Conservation (phyloP, 1,140 invertebrate genomes). For the Cardiocondyla obscurior region DNA sequence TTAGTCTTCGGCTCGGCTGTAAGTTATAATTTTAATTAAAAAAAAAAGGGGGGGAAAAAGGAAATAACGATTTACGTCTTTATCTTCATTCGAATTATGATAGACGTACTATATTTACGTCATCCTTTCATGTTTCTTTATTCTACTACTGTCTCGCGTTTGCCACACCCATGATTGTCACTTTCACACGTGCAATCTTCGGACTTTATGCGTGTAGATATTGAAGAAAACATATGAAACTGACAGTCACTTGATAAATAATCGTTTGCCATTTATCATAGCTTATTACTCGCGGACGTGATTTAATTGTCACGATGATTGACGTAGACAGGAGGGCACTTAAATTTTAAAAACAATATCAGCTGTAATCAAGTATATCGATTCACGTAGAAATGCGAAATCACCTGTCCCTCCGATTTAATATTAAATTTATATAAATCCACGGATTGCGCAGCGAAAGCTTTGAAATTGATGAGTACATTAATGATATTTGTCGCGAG, state of each 20-base stretch:
- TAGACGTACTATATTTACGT: background rate
- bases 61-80: background rate
- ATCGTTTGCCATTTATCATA: slow-evolving; percentile 8
- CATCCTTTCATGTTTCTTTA: slow-evolving; percentile 11
- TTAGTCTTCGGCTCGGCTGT: background rate
- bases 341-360: background rate
- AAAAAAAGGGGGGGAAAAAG: no score
- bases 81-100: background rate
- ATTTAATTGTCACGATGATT: background rate
- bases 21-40: no score
- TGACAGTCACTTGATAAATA: background rate
- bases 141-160: background rate
- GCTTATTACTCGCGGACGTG: background rate
- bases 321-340: background rate
- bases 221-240: slow-evolving; percentile 27
- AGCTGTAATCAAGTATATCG: background rate
- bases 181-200: background rate
- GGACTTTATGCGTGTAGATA: background rate
- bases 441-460: background rate
- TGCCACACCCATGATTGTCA: slow-evolving; percentile 39
- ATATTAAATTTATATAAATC: background rate
- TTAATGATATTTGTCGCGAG: background rate
- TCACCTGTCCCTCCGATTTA: background rate
- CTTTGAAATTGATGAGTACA: background rate
- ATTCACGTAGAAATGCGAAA: background rate